These are phyloP conservation scores for Drosophila lowei DNA, from an alignment of 1,140 invertebrate species.

Conservation along the genomic window DNA sequence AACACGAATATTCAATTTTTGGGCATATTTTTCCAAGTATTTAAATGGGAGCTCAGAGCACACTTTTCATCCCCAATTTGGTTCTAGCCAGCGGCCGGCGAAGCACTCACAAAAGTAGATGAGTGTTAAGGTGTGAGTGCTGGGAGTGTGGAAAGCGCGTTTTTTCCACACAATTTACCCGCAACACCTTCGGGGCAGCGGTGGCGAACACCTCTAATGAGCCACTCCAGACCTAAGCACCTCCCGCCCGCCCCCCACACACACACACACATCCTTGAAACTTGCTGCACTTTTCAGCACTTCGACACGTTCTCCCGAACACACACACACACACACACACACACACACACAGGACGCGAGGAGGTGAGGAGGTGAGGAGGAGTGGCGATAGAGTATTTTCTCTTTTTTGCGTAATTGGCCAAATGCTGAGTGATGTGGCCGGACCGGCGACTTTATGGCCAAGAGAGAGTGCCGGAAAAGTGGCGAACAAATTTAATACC, in stretches of 20 bases:
- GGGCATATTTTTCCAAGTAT: conserved; percentile 11
- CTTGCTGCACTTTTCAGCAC: conserved; percentile 69
- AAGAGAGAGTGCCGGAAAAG: conserved; percentile 9
- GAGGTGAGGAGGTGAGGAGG: conserved; percentile 1
- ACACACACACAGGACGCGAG: not conserved
- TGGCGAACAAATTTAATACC: conserved; percentile 65
- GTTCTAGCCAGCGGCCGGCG: conserved; percentile 15
- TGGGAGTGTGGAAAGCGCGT: conserved; percentile 32
- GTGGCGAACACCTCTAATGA: conserved; percentile 61
- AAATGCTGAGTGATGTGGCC: conserved; percentile 67
- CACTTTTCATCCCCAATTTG: not conserved
- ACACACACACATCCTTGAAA: conserved; percentile 20
- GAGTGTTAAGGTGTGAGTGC: conserved; percentile 9
- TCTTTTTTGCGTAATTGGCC: conserved; percentile 75
- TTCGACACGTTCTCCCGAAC: conserved; percentile 68
- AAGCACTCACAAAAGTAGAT: conserved; percentile 16
- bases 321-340: conserved; percentile 6
- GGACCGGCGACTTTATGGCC: conserved; percentile 60
- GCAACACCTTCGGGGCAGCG: conserved; percentile 56
- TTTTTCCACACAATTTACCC: conserved; percentile 73
- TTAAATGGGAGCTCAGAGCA: conserved; percentile 9
- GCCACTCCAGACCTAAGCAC: conserved; percentile 46
- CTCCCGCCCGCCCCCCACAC: not conserved
- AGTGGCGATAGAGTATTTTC: not conserved
- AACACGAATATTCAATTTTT: conserved; percentile 18